These are phyloP conservation scores for Melanostoma scalare DNA, from an alignment of 2,888 invertebrate species.

Conservation along the genomic window DNA sequence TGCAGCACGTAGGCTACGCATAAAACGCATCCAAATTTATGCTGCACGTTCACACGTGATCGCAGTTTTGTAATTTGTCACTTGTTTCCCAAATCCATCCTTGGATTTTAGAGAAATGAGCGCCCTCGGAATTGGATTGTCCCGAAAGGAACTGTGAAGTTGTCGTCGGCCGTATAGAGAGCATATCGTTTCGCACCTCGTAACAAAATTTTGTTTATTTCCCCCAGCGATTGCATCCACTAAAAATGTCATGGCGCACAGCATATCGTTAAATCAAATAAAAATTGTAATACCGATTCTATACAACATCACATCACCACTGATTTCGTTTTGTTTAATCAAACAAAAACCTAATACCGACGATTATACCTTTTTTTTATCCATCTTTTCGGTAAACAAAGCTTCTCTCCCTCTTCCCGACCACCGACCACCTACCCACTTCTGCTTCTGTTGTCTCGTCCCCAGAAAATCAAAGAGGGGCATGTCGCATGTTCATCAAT, in stretches of 20 bases:
- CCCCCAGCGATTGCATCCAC: slow-evolving; percentile 54
- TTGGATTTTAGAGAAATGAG: neutral
- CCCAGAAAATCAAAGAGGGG: slow-evolving; percentile 11
- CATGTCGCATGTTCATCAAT: slow-evolving; percentile 46
- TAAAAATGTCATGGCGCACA: slow-evolving; percentile 63
- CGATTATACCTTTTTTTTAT: slow-evolving; percentile 10
- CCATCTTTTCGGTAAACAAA: slow-evolving; percentile 49
- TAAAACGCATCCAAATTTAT: slow-evolving; percentile 25
- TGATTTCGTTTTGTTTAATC: slow-evolving; percentile 55
- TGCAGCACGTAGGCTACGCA: slow-evolving; percentile 16
- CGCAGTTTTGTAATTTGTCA: slow-evolving; percentile 49
- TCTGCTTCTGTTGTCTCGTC: slow-evolving; percentile 11
- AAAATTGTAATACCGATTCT: slow-evolving; percentile 42
- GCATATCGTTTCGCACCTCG: slow-evolving; percentile 66
- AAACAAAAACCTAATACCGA: slow-evolving; percentile 50
- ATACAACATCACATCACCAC: slow-evolving; percentile 46
- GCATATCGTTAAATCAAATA: slow-evolving; percentile 65
- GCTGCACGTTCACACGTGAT: slow-evolving; percentile 30
- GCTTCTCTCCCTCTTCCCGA: neutral
- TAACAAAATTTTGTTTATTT: slow-evolving; percentile 67
- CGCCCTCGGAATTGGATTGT: neutral
- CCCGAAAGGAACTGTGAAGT: neutral
- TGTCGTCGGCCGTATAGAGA: neutral
- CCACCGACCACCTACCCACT: neutral
- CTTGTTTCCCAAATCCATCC: slow-evolving; percentile 9